Percentiles rank a stretch among this genome's conserved stretches.
Evolutionary conservation across 2,888 invertebrate species (phyloP).

Genomic region (Rhimphoctona megacephalus): DNA sequence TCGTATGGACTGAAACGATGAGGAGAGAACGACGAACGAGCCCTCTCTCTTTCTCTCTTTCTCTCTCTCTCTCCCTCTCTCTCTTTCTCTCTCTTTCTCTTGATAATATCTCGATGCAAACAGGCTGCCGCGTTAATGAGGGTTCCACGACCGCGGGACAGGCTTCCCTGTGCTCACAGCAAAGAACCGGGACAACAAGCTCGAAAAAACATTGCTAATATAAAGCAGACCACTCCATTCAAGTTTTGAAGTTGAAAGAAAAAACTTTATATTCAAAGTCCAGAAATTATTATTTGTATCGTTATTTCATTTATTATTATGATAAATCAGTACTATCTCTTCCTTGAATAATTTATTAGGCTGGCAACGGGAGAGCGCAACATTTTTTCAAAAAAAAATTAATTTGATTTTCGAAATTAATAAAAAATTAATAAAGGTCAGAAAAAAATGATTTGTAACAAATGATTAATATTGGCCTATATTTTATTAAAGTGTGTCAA

Average conservation of each 20-base stretch:
- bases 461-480: neutral
- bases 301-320: neutral
- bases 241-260: neutral
- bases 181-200: slow-evolving; percentile 49
- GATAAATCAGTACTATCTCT: neutral
- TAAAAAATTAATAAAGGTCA: too few species aligned
- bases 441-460: neutral
- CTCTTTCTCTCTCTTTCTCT: slow-evolving; percentile 33
- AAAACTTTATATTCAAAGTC: neutral
- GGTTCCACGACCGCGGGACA: slow-evolving; percentile 63
- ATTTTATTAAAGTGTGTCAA: neutral
- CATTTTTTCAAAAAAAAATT: too few species aligned
- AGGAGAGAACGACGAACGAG: slow-evolving; percentile 68
- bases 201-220: slow-evolving; percentile 54
- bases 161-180: slow-evolving; percentile 42
- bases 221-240: neutral
- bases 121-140: slow-evolving; percentile 80
- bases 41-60: neutral
- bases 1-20: slow-evolving; percentile 66
- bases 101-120: slow-evolving; percentile 79
- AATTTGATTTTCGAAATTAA: too few species aligned
- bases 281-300: neutral
- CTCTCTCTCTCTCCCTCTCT: neutral
- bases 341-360: neutral
- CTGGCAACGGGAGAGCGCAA: neutral